These are phyloP conservation scores for Choreutis nemorana DNA, from an alignment of 2,888 invertebrate species.

Conservation along the genomic window DNA sequence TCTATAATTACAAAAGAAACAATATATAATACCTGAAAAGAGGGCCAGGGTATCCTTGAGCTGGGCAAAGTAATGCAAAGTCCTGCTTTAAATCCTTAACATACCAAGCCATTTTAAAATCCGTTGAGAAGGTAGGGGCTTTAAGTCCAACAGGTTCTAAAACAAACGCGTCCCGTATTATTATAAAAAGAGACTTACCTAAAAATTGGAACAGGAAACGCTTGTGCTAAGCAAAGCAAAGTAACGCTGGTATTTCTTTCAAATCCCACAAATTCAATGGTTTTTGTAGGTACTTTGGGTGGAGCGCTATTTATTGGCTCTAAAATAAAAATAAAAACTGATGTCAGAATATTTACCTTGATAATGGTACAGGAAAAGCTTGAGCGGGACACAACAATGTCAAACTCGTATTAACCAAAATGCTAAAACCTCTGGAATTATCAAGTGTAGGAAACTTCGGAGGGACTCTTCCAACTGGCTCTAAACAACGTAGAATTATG, in stretches of 20 bases:
- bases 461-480: slow-evolving; percentile 68
- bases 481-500: slow-evolving; percentile 33
- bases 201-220: slow-evolving; percentile 73
- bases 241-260: slow-evolving; percentile 61
- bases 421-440: slow-evolving; percentile 65
- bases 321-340: slow-evolving; percentile 41
- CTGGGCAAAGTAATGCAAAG: slow-evolving; percentile 70
- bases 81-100: slow-evolving; percentile 46
- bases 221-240: slow-evolving; percentile 75
- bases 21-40: slow-evolving; percentile 66
- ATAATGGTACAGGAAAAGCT: slow-evolving; percentile 70
- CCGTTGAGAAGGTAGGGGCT: slow-evolving; percentile 71
- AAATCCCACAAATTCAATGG: slow-evolving; percentile 53
- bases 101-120: slow-evolving; percentile 67
- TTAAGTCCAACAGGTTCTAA: slow-evolving; percentile 69
- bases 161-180: slow-evolving; percentile 26
- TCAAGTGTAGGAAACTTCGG: slow-evolving; percentile 79
- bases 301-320: slow-evolving; percentile 77
- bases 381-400: slow-evolving; percentile 76
- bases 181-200: slow-evolving; percentile 59
- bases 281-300: slow-evolving; percentile 70
- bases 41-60: slow-evolving; percentile 72
- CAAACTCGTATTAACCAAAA: slow-evolving; percentile 60
- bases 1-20: slow-evolving; percentile 37
- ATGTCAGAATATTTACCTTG: slow-evolving; percentile 58